phyloP scores from a whole-genome alignment of 2,888 invertebrate species.

The Orthosia incerta region DNA sequence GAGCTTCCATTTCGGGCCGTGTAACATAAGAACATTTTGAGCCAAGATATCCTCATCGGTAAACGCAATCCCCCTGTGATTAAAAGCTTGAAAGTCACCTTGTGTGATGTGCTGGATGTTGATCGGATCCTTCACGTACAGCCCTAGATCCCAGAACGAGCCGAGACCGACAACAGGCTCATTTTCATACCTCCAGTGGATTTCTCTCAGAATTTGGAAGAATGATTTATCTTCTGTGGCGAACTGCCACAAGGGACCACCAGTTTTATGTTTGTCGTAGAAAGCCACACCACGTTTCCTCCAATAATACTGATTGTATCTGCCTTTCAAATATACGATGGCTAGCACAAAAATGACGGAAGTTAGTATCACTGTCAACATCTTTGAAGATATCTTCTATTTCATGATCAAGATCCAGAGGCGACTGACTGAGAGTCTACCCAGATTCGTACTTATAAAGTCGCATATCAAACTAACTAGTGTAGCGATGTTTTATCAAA shows the following conservation, averaged over 20 bases:
- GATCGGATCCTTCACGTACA: slow-evolving; percentile 72
- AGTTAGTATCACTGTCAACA: slow-evolving; percentile 43
- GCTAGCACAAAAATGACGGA: slow-evolving; percentile 43
- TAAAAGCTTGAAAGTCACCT: slow-evolving; percentile 74
- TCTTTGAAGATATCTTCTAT: slow-evolving; percentile 24
- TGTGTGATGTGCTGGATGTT: slow-evolving; percentile 75
- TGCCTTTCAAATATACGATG: slow-evolving; percentile 67
- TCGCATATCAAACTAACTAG: no score
- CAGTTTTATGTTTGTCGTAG: slow-evolving; percentile 68
- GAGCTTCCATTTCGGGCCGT: slow-evolving; percentile 80
- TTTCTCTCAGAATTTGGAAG: slow-evolving; percentile 72
- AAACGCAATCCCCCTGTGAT: slow-evolving; percentile 72
- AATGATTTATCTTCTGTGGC: slow-evolving; percentile 66
- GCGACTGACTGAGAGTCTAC: slow-evolving; percentile 19
- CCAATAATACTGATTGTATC: slow-evolving; percentile 78
- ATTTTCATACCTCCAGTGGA: slow-evolving; percentile 74
- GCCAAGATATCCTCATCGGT: slow-evolving; percentile 73
- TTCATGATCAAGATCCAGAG: slow-evolving; percentile 1
- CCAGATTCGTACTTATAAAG: slow-evolving; percentile 15
- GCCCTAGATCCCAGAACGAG: slow-evolving; percentile 59
- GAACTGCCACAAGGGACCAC: slow-evolving; percentile 76
- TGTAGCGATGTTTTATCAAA: no score
- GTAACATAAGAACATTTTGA: slow-evolving; percentile 74
- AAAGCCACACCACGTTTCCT: slow-evolving; percentile 77
- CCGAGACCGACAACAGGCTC: slow-evolving; percentile 78